phyloP scores from a whole-genome alignment of 2,113 vertebrate genomes.

The Athene noctua region DNA sequence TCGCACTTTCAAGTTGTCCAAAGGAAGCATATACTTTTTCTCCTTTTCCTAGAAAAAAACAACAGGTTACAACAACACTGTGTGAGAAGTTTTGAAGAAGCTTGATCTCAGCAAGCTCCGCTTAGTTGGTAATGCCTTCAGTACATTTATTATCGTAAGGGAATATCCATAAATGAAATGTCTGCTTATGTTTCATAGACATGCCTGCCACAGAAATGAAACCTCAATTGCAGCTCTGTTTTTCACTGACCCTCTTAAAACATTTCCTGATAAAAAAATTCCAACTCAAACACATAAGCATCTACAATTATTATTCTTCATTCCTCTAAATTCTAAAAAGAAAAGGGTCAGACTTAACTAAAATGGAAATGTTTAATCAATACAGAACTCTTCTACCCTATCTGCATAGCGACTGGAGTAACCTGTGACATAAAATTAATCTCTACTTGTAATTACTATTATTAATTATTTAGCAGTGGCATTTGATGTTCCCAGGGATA shows the following conservation, averaged over 20 bases:
- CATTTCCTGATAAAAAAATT: conserved; percentile 34
- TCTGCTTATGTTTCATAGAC: background rate
- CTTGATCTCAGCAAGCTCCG: background rate
- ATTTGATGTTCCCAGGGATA: background rate
- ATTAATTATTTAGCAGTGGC: background rate
- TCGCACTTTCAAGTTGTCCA: conserved; percentile 96
- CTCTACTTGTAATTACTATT: background rate
- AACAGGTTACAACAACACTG: background rate
- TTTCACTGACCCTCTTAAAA: conserved; percentile 45
- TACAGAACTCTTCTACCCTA: background rate
- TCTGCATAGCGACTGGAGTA: background rate
- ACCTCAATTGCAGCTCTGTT: background rate
- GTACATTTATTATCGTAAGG: background rate
- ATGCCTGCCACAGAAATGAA: background rate
- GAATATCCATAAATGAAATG: background rate
- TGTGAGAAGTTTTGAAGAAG: background rate
- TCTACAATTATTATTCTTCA: conserved; percentile 54
- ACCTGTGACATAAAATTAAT: background rate
- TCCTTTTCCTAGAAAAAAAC: conserved; percentile 85
- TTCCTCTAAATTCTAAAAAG: background rate
- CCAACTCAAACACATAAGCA: conserved; percentile 62
- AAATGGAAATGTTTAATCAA: background rate
- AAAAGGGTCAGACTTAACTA: background rate
- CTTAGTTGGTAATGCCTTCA: background rate
- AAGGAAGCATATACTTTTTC: conserved; percentile 93